Percentiles rank a stretch among this genome's conserved stretches.
Evolutionary conservation across 2,113 vertebrate species (phyloP).

Genomic region (Colius striatus): DNA sequence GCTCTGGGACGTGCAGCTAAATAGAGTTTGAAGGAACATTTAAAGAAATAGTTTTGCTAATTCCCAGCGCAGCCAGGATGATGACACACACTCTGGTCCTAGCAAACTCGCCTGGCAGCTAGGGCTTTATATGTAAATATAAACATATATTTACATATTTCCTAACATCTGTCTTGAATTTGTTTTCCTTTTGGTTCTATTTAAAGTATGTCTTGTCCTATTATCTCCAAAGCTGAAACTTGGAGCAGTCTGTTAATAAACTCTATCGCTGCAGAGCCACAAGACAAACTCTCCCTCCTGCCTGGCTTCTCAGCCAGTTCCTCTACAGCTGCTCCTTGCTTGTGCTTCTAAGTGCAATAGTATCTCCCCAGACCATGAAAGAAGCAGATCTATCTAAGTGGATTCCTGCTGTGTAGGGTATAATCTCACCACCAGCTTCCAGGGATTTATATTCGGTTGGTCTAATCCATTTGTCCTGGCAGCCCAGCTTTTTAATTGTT

Average conservation of each 20-base stretch:
- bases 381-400: not conserved
- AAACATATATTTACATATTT: constrained; percentile 65
- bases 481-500: not conserved
- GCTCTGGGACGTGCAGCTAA: constrained; percentile 8
- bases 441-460: not conserved
- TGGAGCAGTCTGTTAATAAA: constrained; percentile 15
- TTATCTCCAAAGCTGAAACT: constrained; percentile 33
- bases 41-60: constrained; percentile 47
- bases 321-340: not conserved
- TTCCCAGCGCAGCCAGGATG: constrained; percentile 1
- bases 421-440: not conserved
- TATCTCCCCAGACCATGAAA: not conserved
- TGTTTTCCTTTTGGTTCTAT: constrained; percentile 51
- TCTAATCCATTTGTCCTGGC: not conserved
- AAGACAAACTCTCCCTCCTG: not conserved
- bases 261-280: not conserved
- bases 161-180: constrained; percentile 56
- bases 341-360: not conserved
- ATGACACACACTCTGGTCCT: constrained; percentile 22
- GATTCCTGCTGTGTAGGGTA: not conserved
- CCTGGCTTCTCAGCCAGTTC: not conserved
- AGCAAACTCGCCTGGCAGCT: constrained; percentile 5
- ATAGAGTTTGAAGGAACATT: constrained; percentile 25
- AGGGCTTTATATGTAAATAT: constrained; percentile 46
- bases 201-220: constrained; percentile 45